Percentiles rank a stretch among this genome's conserved stretches.
phyloP scores from a whole-genome alignment of 1,140 invertebrate genomes.

The Hypsibius dujardini region DNA sequence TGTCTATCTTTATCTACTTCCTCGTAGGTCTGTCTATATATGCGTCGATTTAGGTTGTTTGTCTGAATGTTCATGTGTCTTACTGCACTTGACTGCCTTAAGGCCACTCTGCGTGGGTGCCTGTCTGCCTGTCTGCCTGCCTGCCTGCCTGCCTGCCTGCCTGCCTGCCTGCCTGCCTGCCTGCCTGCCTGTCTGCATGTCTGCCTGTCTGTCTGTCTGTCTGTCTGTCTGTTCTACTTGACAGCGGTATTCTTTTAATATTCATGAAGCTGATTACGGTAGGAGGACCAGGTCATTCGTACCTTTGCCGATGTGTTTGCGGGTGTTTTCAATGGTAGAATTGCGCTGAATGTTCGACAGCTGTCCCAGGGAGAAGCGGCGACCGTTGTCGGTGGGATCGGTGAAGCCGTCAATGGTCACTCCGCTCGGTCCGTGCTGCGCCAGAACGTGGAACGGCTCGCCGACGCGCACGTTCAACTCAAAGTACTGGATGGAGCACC shows the following conservation, averaged over 20 bases:
- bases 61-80: too few species aligned
- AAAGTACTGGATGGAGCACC: slow-evolving; percentile 43
- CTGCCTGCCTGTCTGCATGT: too few species aligned
- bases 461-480: slow-evolving; percentile 43
- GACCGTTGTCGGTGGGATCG: slow-evolving; percentile 36
- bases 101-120: too few species aligned
- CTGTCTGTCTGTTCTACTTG: neutral
- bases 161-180: too few species aligned
- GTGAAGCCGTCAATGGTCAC: slow-evolving; percentile 34
- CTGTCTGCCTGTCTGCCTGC: too few species aligned
- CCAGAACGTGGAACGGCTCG: slow-evolving; percentile 38
- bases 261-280: slow-evolving; percentile 15
- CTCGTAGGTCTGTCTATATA: too few species aligned
- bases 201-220: neutral
- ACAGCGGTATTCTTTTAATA: slow-evolving; percentile 18
- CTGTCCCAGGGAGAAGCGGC: slow-evolving; percentile 41
- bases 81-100: too few species aligned
- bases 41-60: too few species aligned
- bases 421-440: slow-evolving; percentile 32
- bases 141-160: too few species aligned
- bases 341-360: slow-evolving; percentile 45
- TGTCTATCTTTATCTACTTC: too few species aligned
- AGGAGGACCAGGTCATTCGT: slow-evolving; percentile 20
- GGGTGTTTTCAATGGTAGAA: slow-evolving; percentile 43
- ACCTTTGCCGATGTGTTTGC: slow-evolving; percentile 44